phyloP scores from a whole-genome alignment of 2,113 vertebrate species.

The Herpailurus yagouaroundi region DNA sequence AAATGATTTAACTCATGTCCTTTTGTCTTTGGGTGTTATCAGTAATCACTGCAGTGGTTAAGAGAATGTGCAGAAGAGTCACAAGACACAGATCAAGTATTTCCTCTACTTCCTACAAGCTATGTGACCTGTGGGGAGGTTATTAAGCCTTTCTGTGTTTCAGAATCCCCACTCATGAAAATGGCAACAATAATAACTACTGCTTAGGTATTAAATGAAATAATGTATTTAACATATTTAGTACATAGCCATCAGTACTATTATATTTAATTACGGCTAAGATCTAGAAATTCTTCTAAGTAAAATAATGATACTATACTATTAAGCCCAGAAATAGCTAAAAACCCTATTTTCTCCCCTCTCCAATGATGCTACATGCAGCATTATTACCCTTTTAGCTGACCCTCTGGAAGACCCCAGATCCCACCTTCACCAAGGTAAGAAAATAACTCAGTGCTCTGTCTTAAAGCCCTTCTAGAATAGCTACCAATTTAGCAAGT shows the following conservation, averaged over 20 bases:
- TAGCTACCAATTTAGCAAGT: background rate
- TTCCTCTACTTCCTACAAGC: constrained; percentile 10
- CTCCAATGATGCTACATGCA: background rate
- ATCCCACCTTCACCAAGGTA: background rate
- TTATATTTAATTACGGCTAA: background rate
- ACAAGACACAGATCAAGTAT: background rate
- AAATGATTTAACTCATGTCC: background rate
- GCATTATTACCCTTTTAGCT: background rate
- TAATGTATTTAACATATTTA: background rate
- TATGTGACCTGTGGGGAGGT: background rate
- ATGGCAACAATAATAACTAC: background rate
- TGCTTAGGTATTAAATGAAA: background rate
- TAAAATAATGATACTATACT: background rate
- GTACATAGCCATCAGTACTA: background rate
- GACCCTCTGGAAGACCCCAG: background rate
- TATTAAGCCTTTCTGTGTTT: background rate
- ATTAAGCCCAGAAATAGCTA: background rate
- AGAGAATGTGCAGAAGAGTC: background rate
- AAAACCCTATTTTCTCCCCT: background rate
- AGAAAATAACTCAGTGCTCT: background rate
- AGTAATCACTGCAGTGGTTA: background rate
- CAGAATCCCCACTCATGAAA: background rate
- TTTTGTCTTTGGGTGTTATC: background rate
- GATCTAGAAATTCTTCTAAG: background rate
- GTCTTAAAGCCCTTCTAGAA: background rate